Evolutionary conservation across 2,113 vertebrate species (phyloP), one percentile per base, ranked within the genome.

Genomic region (Orthonyx spaldingii): DNA sequence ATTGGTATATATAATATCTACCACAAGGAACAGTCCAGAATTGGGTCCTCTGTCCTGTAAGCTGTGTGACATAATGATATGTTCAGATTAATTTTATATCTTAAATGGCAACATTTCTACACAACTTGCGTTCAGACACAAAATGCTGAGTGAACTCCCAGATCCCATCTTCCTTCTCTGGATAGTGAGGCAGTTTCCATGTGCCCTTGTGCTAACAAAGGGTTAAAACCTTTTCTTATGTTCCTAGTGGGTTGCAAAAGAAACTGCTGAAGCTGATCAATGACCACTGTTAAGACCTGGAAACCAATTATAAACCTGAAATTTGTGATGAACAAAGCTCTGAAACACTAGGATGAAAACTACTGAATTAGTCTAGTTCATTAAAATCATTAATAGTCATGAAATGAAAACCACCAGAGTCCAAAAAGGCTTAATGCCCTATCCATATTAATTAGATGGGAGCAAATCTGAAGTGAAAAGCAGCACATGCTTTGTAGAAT

Each of bases 321-420:
- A 98, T 98, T 98, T 98, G 98, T 98, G 98, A 98, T 97, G 98
- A 98, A 98, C 98, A 98, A 98, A 98, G 98, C 98, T 98, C 98
- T 97, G 98, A 98, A 98, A 98, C 98, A 98, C 98, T 97, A 98
- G 96, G 97, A 98, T 99, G 98, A 99, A 99, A 99, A 99, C 98
- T 98, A 98, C 98, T 98, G 99, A 99, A 99, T 99, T 99, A 99
- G 98, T 98, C 98, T 98, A 99, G 99, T 99, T 99, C 99, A 99
- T 99, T 99, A 99, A 99, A 99, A 99, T 98, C 99, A 99, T 99
- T 99, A 99, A 99, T 99, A 99, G 99, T 99, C 99, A 99, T 99
- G 99, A 99, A 99, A 99, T 98, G 99, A 99, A 99, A 99, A 98
- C 98, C 98, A 98, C 99, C 98, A 98, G 98, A 99, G 99, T 99